Evolutionary conservation across 2,888 invertebrate genomes (phyloP).

Genomic region (Patella caerulea): DNA sequence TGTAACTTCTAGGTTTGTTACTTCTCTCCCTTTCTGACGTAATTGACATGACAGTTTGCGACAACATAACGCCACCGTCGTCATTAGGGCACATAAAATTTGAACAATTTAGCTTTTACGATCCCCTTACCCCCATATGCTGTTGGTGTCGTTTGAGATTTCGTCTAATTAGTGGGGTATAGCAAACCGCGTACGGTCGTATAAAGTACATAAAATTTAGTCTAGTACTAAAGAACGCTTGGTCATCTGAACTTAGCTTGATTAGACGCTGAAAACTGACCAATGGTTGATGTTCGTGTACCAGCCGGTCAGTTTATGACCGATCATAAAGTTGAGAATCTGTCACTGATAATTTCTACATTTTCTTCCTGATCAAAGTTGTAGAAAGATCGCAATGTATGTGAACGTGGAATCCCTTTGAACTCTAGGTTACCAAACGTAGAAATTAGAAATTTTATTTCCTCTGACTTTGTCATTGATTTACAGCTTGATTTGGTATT

Average conservation of each 20-base stretch:
- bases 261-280: conserved; percentile 1
- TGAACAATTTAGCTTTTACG: conserved; percentile 1
- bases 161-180: conserved; percentile 3
- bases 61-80: conserved; percentile 7
- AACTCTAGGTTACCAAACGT: background rate
- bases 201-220: conserved; percentile 10
- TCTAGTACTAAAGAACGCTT: background rate
- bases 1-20: background rate
- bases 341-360: conserved; percentile 5
- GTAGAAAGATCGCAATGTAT: background rate
- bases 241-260: conserved; percentile 5
- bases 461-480: background rate
- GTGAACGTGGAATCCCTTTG: background rate
- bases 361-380: background rate
- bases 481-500: too few species aligned
- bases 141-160: background rate
- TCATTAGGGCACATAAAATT: conserved; percentile 8
- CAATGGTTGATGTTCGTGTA: background rate
- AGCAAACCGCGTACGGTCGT: background rate
- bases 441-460: conserved; percentile 1
- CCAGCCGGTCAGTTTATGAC: conserved; percentile 8
- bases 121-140: background rate
- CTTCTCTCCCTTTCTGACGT: conserved; percentile 1
- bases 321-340: background rate
- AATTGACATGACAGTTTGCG: conserved; percentile 10